Evolutionary conservation across 1,140 invertebrate genomes (phyloP), one percentile per base, ranked within the genome.

Genomic region (Halyomorpha halys): DNA sequence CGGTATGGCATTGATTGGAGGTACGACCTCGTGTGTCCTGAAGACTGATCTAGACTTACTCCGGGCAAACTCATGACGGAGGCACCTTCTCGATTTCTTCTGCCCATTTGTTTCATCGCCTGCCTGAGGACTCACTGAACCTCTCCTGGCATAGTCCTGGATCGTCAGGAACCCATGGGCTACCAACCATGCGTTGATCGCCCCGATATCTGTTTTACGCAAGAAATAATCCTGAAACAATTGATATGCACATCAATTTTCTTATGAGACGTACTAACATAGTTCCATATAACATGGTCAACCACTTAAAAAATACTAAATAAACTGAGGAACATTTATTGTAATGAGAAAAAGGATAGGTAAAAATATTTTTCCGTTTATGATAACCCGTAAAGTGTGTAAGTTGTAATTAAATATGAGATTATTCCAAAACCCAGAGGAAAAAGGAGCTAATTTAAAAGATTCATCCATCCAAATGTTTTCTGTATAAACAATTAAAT

Each of bases 111-210:
- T 16, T 3, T 64, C 61, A 8, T 53, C 27, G 21, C 59, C 59
- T 0, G 64, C n/a, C 45, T 21, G 47, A 53, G 66, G 63, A 34
- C 30, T 27, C 18, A 21, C 62, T 4, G 59, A 64, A 4, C 51
- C 45, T 51, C 66, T 65, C 13, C 54, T 64, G 0, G 70, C 71
- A 61, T 72, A 72, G 54, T 77, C 74, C 47, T 73, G 70, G 6
- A 78, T 70, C 6, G 74, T 73, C 16, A 75, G 69, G 65, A 77
- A 79, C 9, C 79, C 79, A 67, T 79, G 77, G 0, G 72, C 65
- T 4, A 74, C 69, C 5, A 81, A 69, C 80, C 80, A 81, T 63
- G 74, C 75, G 70, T 80, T 81, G 23, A 81, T 73, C 0, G 78
- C 69, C 0, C 59, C 65, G 0, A 79, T 62, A 64, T 81, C 79